Percentiles rank a stretch among this genome's conserved stretches.
Conservation (phyloP, 2,113 vertebrate genomes). For the Corythoichthys haematopterus region DNA sequence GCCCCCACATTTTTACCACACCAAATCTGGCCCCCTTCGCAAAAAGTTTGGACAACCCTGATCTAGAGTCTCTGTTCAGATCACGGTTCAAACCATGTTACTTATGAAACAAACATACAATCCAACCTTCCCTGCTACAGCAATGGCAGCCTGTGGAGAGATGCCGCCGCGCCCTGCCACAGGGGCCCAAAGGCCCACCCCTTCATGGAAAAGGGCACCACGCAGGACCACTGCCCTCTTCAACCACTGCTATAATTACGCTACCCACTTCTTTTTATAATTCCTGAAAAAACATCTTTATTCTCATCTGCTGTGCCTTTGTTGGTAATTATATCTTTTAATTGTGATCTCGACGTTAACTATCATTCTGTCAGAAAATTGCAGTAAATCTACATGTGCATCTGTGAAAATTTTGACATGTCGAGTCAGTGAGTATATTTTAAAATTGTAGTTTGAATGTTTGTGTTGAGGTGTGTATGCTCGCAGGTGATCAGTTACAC, state of each 20-base stretch:
- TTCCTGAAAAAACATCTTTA: background rate
- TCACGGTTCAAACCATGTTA: conserved; percentile 46
- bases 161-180: conserved; percentile 36
- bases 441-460: conserved; percentile 15
- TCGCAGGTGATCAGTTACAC: conserved; percentile 27
- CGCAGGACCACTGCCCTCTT: conserved; percentile 11
- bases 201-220: conserved; percentile 14
- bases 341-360: background rate
- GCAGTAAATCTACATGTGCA: background rate
- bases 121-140: conserved; percentile 39
- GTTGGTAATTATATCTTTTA: conserved; percentile 7
- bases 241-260: conserved; percentile 14
- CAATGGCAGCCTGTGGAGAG: conserved; percentile 47
- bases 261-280: conserved; percentile 14
- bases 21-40: no score
- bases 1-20: no score
- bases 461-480: conserved; percentile 16
- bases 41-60: no score
- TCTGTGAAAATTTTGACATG: background rate
- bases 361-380: background rate
- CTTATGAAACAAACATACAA: conserved; percentile 52
- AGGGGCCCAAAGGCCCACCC: conserved; percentile 15
- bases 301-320: conserved; percentile 12
- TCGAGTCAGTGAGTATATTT: background rate
- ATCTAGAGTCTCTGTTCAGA: conserved; percentile 38